Percentiles rank a stretch among this genome's conserved stretches.
Evolutionary conservation across 2,888 invertebrate species (phyloP).

Genomic region (Xanthostigma xanthostigma): DNA sequence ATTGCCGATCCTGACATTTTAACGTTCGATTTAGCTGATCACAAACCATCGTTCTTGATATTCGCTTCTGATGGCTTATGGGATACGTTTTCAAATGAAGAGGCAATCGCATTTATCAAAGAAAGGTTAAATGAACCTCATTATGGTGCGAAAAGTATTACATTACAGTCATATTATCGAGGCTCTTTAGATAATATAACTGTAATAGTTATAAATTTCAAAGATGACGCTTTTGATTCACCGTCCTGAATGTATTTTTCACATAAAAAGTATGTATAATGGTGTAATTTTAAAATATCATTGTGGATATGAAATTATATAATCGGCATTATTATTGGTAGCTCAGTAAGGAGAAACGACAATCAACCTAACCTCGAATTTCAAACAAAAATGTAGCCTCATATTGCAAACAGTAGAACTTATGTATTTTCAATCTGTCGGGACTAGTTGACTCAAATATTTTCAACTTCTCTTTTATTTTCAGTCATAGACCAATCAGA

Average conservation of each 20-base stretch:
- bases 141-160: constrained; percentile 82
- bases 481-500: too few species aligned
- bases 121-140: constrained; percentile 73
- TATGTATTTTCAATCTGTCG: too few species aligned
- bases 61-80: constrained; percentile 92
- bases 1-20: constrained; percentile 92
- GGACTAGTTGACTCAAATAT: too few species aligned
- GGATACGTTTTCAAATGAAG: constrained; percentile 93
- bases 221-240: constrained; percentile 29
- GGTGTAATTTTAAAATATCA: neutral
- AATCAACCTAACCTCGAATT: too few species aligned
- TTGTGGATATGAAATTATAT: constrained; percentile 4
- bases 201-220: constrained; percentile 76
- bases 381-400: too few species aligned
- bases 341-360: neutral
- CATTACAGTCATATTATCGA: constrained; percentile 77
- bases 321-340: constrained; percentile 2
- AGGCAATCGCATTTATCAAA: constrained; percentile 78
- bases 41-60: constrained; percentile 77
- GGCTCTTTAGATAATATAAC: constrained; percentile 94
- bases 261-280: neutral
- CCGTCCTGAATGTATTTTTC: neutral
- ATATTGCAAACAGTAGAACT: too few species aligned
- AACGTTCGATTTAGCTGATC: constrained; percentile 75
- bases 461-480: too few species aligned